Evolutionary conservation across 2,888 invertebrate genomes (phyloP).

Genomic region (Notocelia uddmanniana): DNA sequence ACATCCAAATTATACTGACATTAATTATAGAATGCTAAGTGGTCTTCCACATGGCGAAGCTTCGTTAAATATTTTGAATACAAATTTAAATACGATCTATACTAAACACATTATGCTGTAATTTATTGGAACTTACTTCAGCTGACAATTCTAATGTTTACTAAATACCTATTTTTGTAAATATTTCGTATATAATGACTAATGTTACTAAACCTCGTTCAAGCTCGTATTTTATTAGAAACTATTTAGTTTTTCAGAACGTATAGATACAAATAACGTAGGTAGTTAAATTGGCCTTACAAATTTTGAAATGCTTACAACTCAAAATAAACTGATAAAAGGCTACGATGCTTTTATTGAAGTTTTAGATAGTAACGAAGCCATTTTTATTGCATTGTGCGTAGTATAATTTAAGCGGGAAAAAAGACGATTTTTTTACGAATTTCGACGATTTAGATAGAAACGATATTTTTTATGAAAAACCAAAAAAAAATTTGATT

Average conservation of each 20-base stretch:
- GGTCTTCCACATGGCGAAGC: slow-evolving; percentile 17
- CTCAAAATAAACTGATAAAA: too few species aligned
- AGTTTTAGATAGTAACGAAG: too few species aligned
- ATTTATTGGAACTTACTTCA: not conserved
- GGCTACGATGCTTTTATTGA: too few species aligned
- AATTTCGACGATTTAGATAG: too few species aligned
- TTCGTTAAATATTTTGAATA: slow-evolving; percentile 26
- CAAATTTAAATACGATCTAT: slow-evolving; percentile 29
- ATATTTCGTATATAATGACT: not conserved
- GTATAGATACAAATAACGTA: too few species aligned
- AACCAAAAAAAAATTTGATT: too few species aligned
- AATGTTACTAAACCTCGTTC: not conserved
- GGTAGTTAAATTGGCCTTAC: too few species aligned
- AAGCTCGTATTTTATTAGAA: not conserved
- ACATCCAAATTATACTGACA: slow-evolving; percentile 8
- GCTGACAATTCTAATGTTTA: not conserved
- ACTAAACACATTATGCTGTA: slow-evolving; percentile 6
- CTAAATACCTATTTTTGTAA: not conserved
- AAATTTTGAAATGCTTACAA: too few species aligned
- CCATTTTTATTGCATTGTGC: too few species aligned
- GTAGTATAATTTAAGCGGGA: too few species aligned
- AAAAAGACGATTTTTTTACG: too few species aligned
- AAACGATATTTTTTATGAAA: too few species aligned
- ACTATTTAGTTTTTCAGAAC: not conserved
- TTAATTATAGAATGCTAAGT: slow-evolving; percentile 43